These are phyloP conservation scores for Hippolais icterina DNA, from an alignment of 2,113 vertebrate species.

Conservation along the genomic window DNA sequence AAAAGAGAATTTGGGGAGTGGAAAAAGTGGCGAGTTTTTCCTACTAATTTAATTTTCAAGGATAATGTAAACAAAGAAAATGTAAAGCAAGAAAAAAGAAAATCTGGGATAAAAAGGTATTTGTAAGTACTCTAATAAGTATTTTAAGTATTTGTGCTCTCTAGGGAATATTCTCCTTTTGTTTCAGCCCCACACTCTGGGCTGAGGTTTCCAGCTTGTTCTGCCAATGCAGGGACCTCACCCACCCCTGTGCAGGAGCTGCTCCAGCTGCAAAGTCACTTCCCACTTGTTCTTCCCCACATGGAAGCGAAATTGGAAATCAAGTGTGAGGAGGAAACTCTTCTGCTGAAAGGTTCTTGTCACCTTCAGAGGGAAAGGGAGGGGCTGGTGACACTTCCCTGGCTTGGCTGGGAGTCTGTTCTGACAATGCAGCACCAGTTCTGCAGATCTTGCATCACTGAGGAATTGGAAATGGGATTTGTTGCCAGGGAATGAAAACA, in stretches of 20 bases:
- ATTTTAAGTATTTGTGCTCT: neutral
- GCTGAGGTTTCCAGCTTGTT: neutral
- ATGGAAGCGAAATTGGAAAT: neutral
- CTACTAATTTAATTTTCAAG: neutral
- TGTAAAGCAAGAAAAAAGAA: neutral
- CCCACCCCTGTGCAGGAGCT: neutral
- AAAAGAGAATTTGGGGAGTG: neutral
- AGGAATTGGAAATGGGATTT: neutral
- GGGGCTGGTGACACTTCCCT: neutral
- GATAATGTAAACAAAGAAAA: neutral
- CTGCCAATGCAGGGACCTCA: neutral
- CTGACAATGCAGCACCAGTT: neutral
- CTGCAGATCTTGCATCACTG: neutral
- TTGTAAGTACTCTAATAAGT: neutral
- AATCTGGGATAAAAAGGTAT: neutral
- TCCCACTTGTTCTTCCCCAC: neutral
- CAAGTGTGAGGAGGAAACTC: neutral
- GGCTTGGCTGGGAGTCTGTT: neutral
- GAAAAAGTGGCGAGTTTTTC: rapidly evolving
- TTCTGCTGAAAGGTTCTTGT: neutral
- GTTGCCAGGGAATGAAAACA: neutral
- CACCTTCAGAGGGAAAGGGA: neutral
- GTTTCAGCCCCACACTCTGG: neutral
- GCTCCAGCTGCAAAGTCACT: neutral
- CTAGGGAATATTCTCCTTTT: neutral